Evolutionary conservation across 2,888 invertebrate genomes (phyloP).

Genomic region (Lycia hirtaria): DNA sequence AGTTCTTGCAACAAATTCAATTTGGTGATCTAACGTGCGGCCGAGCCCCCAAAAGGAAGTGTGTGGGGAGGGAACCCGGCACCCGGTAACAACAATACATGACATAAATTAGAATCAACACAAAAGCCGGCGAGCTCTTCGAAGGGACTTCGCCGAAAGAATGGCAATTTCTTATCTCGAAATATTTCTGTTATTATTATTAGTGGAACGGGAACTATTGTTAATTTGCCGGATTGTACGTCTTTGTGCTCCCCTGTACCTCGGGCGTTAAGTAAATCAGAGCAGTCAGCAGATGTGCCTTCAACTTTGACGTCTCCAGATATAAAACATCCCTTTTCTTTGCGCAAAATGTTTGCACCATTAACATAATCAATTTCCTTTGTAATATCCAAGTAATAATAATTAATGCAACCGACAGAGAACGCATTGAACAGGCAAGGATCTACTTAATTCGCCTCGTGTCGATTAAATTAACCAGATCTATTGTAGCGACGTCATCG

Average conservation of each 20-base stretch:
- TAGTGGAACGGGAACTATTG: slow-evolving; percentile 70
- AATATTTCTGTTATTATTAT: slow-evolving; percentile 77
- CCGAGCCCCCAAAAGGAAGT: slow-evolving; percentile 77
- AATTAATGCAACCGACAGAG: slow-evolving; percentile 54
- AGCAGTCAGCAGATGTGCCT: slow-evolving; percentile 71
- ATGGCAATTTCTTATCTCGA: slow-evolving; percentile 83
- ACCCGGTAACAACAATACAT: slow-evolving; percentile 76
- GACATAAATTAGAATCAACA: slow-evolving; percentile 84
- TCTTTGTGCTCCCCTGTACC: slow-evolving; percentile 61
- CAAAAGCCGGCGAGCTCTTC: slow-evolving; percentile 79
- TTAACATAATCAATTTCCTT: slow-evolving; percentile 68
- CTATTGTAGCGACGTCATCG: slow-evolving; percentile 37
- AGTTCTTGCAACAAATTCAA: slow-evolving; percentile 78
- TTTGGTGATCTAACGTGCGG: slow-evolving; percentile 64
- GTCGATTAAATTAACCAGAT: slow-evolving; percentile 53
- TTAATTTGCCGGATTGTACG: slow-evolving; percentile 69
- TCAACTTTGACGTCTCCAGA: slow-evolving; percentile 56
- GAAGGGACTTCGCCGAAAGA: slow-evolving; percentile 81
- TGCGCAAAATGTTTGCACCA: slow-evolving; percentile 54
- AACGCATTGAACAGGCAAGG: slow-evolving; percentile 46
- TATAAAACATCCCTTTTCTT: slow-evolving; percentile 65
- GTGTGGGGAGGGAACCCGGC: slow-evolving; percentile 78
- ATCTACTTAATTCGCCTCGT: slow-evolving; percentile 41
- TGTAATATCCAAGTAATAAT: slow-evolving; percentile 55
- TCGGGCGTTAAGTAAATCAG: slow-evolving; percentile 64